These are phyloP conservation scores for Rhea americana DNA, from an alignment of 2,113 vertebrate species.

Conservation along the genomic window DNA sequence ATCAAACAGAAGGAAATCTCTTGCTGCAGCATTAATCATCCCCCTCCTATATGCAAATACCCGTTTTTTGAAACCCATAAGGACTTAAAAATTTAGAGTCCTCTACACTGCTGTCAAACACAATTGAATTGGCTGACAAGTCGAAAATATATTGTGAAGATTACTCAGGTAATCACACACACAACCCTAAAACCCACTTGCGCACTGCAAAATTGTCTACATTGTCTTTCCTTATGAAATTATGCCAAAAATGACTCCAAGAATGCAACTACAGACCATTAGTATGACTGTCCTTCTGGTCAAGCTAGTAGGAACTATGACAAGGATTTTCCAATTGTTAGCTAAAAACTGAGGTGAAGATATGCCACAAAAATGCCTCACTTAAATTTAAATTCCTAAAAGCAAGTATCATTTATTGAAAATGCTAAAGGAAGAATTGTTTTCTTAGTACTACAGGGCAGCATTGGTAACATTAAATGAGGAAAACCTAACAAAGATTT, in stretches of 20 bases:
- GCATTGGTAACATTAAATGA: background rate
- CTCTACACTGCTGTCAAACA: background rate
- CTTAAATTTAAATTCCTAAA: background rate
- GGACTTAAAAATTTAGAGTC: background rate
- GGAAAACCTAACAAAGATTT: background rate
- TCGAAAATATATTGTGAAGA: background rate
- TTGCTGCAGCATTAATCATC: background rate
- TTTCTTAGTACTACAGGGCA: background rate
- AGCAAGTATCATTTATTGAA: background rate
- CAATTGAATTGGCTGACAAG: background rate
- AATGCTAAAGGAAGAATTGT: background rate
- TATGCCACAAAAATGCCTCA: background rate
- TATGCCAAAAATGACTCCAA: background rate
- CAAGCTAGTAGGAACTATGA: background rate
- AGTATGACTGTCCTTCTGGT: background rate
- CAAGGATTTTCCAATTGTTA: background rate
- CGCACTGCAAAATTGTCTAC: background rate
- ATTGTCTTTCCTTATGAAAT: background rate
- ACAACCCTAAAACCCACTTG: background rate
- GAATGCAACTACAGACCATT: background rate
- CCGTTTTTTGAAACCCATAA: background rate
- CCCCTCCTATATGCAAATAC: background rate
- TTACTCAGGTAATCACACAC: background rate
- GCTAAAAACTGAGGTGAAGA: background rate
- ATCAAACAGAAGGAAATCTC: background rate